Conservation (phyloP, 2,888 invertebrate genomes). For the Nowickia ferox region DNA sequence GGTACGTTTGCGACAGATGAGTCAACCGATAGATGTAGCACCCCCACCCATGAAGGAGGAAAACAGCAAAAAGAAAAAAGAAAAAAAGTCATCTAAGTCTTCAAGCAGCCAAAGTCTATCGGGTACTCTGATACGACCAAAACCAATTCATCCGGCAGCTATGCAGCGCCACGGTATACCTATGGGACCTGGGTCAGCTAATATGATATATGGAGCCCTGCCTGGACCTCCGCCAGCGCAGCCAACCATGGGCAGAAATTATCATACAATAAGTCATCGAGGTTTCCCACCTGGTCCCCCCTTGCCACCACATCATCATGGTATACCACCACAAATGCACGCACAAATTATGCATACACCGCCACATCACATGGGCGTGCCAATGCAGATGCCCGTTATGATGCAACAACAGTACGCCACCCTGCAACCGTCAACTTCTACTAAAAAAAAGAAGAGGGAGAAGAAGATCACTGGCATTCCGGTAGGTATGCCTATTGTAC, state of each 20-base stretch:
- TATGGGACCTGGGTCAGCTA: constrained; percentile 76
- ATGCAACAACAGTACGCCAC: constrained; percentile 86
- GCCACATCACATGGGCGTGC: constrained; percentile 78
- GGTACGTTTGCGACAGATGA: constrained; percentile 91
- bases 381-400: constrained; percentile 83
- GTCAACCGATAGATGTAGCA: constrained; percentile 91
- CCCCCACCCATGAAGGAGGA: constrained; percentile 91
- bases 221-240: constrained; percentile 79
- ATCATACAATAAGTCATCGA: constrained; percentile 84
- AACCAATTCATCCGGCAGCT: constrained; percentile 82
- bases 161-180: constrained; percentile 79
- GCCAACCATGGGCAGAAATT: constrained; percentile 80
- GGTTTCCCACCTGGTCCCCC: constrained; percentile 78
- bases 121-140: constrained; percentile 83
- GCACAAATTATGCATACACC: constrained; percentile 79
- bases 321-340: constrained; percentile 75
- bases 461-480: constrained; percentile 82
- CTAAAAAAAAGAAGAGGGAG: constrained; percentile 84
- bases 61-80: constrained; percentile 85
- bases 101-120: constrained; percentile 82
- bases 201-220: constrained; percentile 83
- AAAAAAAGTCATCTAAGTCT: constrained; percentile 83
- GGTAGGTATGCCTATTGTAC: constrained; percentile 84
- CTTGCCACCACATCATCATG: constrained; percentile 80
- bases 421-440: constrained; percentile 86